These are phyloP conservation scores for Anhinga rufa DNA, from an alignment of 2,113 vertebrate species.

Conservation along the genomic window DNA sequence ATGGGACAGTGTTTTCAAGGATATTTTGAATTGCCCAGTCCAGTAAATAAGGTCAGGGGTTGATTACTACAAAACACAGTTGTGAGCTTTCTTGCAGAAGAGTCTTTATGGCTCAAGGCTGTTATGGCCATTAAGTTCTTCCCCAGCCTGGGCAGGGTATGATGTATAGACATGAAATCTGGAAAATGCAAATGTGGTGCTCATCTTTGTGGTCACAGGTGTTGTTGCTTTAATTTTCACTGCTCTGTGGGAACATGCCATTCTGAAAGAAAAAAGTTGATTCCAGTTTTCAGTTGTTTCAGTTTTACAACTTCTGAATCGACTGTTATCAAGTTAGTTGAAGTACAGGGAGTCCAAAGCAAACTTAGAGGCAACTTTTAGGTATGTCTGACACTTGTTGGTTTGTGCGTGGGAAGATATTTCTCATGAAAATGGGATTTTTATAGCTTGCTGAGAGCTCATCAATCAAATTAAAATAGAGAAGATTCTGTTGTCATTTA, in stretches of 20 bases:
- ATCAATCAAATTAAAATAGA: constrained; percentile 32
- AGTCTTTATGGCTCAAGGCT: neutral
- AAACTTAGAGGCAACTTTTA: neutral
- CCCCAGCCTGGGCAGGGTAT: neutral
- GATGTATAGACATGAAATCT: neutral
- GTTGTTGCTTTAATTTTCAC: neutral
- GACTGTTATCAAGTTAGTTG: accelerated
- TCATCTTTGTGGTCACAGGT: neutral
- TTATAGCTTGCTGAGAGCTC: neutral
- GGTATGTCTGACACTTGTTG: neutral
- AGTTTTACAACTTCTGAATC: neutral
- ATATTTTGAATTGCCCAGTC: neutral
- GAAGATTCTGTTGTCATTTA: neutral
- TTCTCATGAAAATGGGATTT: constrained; percentile 9
- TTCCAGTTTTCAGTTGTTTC: neutral
- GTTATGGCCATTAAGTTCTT: neutral
- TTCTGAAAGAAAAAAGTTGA: neutral
- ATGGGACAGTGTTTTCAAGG: neutral
- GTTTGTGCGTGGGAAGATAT: neutral
- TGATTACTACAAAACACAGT: neutral
- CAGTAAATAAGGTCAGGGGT: neutral
- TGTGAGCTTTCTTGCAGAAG: neutral
- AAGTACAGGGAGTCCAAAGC: neutral
- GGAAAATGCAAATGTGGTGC: neutral
- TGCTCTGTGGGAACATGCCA: neutral